Percentiles rank a stretch among this genome's conserved stretches.
Evolutionary conservation across 2,113 vertebrate genomes (phyloP).

Genomic region (Genyomyrus donnyi): DNA sequence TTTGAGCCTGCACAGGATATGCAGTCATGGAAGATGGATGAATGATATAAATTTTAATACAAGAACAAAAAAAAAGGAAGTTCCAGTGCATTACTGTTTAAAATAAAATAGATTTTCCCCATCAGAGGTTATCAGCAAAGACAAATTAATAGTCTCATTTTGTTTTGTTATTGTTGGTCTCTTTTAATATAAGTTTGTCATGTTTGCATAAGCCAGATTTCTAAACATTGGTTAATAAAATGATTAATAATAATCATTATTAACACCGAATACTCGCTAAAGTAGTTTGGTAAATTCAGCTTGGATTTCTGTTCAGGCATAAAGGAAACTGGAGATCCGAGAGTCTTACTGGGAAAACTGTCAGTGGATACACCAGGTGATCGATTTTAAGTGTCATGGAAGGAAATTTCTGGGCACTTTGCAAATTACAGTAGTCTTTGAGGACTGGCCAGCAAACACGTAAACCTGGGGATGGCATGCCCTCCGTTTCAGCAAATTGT

Average conservation of each 20-base stretch:
- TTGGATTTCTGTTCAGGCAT: slow-evolving; percentile 50
- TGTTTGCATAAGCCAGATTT: not conserved
- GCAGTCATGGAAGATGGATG: not conserved
- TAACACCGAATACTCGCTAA: slow-evolving; percentile 51
- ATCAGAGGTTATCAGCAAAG: not conserved
- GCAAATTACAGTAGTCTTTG: slow-evolving; percentile 55
- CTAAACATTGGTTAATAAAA: not conserved
- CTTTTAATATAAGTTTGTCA: not conserved
- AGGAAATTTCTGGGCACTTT: slow-evolving; percentile 52
- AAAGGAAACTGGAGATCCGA: slow-evolving; percentile 42
- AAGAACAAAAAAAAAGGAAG: not conserved
- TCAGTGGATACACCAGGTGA: slow-evolving; percentile 37
- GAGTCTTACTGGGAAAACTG: slow-evolving; percentile 33
- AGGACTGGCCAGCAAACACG: slow-evolving; percentile 49
- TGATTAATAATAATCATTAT: not conserved
- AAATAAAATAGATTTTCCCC: not conserved
- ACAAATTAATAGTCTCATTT: not conserved
- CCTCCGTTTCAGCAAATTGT: slow-evolving; percentile 32
- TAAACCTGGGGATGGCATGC: slow-evolving; percentile 40
- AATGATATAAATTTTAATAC: not conserved
- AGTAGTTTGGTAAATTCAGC: slow-evolving; percentile 54
- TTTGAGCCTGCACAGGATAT: not conserved
- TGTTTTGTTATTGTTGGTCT: not conserved
- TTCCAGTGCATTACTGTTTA: not conserved
- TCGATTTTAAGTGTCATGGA: slow-evolving; percentile 40